Percentiles rank a stretch among this genome's conserved stretches.
phyloP scores from a whole-genome alignment of 2,797 vertebrate genomes.

The Pangasius djambal region DNA sequence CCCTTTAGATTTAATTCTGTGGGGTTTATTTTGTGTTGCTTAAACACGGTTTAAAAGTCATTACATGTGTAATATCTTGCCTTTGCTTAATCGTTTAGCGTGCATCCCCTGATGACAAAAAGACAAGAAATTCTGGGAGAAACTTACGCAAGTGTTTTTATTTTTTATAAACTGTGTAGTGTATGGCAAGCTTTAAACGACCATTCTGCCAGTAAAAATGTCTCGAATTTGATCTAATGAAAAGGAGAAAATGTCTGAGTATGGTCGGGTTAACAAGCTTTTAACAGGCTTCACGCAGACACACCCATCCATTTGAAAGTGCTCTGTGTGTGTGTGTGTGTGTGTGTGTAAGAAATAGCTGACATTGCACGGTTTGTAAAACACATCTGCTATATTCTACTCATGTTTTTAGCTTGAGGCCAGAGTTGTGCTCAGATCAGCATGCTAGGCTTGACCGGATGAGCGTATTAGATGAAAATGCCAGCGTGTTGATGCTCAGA shows the following conservation, averaged over 20 bases:
- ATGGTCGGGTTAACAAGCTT: background rate
- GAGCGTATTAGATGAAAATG: conserved; percentile 7
- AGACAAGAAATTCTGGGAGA: background rate
- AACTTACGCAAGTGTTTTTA: background rate
- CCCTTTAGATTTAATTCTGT: background rate
- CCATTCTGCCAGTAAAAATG: background rate
- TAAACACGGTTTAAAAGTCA: background rate
- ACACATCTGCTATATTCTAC: conserved; percentile 39
- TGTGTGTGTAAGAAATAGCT: conserved; percentile 24
- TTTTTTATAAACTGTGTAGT: background rate
- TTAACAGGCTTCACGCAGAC: background rate
- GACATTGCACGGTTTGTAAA: conserved; percentile 60
- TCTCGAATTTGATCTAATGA: background rate
- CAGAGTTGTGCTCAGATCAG: conserved; percentile 9
- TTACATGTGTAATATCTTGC: background rate
- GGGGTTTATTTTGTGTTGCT: background rate
- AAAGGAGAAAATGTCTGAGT: background rate
- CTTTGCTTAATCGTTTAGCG: background rate
- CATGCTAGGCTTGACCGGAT: background rate
- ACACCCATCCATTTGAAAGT: background rate
- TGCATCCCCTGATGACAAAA: background rate
- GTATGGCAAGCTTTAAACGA: background rate
- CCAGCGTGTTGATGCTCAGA: background rate
- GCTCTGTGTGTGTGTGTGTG: conserved; percentile 24
- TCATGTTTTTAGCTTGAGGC: conserved; percentile 23